phyloP scores from a whole-genome alignment of 2,113 vertebrate species.

The Oreochromis tanganicae region DNA sequence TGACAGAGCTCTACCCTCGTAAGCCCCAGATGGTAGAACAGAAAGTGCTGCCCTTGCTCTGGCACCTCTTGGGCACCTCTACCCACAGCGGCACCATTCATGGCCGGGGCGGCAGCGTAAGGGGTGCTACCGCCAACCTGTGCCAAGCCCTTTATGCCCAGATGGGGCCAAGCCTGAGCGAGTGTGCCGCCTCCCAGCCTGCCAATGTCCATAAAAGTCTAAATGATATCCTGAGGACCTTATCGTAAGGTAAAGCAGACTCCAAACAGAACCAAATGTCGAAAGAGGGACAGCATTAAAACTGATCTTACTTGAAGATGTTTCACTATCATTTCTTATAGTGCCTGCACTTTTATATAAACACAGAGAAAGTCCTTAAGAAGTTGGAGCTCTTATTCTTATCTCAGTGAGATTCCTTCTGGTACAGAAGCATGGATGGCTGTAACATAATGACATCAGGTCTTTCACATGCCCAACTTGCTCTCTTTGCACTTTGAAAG shows the following conservation, averaged over 20 bases:
- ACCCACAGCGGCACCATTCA: conserved; percentile 77
- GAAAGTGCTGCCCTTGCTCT: conserved; percentile 82
- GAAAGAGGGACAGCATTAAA: conserved; percentile 31
- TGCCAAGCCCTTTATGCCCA: conserved; percentile 80
- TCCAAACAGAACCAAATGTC: neutral
- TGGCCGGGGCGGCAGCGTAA: conserved; percentile 76
- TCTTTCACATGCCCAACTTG: conserved; percentile 44
- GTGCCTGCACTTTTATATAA: conserved; percentile 74
- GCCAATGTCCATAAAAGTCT: conserved; percentile 75
- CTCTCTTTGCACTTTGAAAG: conserved; percentile 74
- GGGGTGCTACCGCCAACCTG: conserved; percentile 76
- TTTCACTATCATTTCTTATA: conserved; percentile 53
- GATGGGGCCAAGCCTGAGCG: conserved; percentile 79
- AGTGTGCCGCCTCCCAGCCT: conserved; percentile 75
- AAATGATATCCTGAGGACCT: conserved; percentile 75
- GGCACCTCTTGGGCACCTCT: conserved; percentile 83
- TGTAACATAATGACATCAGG: conserved; percentile 56
- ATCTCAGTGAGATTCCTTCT: conserved; percentile 53
- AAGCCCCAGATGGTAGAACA: conserved; percentile 86
- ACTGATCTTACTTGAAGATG: conserved; percentile 67
- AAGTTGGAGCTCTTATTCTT: conserved; percentile 35
- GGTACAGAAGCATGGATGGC: conserved; percentile 32
- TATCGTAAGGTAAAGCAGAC: conserved; percentile 21
- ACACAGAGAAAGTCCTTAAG: conserved; percentile 36
- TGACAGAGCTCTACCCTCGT: conserved; percentile 80